These are phyloP conservation scores for Dicyrtomina minuta DNA, from an alignment of 2,888 invertebrate genomes.

Conservation along the genomic window DNA sequence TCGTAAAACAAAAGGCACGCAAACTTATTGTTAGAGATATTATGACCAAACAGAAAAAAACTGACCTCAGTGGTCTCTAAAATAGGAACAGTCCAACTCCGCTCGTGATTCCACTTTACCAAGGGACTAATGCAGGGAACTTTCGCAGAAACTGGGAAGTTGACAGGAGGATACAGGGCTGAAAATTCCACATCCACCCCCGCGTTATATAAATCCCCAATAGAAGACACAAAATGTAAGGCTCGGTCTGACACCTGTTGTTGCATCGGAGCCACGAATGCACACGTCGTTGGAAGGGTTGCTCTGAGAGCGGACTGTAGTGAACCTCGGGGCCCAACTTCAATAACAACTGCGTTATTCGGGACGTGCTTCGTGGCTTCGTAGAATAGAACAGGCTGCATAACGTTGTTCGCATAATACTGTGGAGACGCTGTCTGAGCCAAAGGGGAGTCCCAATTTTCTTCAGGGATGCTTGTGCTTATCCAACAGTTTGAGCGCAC, in stretches of 20 bases:
- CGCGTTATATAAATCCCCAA: constrained; percentile 66
- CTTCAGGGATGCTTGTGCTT: constrained; percentile 76
- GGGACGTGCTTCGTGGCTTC: constrained; percentile 62
- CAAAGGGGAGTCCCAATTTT: constrained; percentile 68
- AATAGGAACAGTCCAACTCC: constrained; percentile 56
- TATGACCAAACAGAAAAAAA: too few species aligned
- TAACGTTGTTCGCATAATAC: constrained; percentile 82
- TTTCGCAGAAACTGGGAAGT: constrained; percentile 80
- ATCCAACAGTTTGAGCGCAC: constrained; percentile 74
- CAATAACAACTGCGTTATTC: constrained; percentile 61
- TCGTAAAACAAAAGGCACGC: too few species aligned
- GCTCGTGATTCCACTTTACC: constrained; percentile 81
- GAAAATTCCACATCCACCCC: constrained; percentile 75
- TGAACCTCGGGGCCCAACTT: constrained; percentile 63
- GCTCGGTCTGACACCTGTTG: constrained; percentile 25
- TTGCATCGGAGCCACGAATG: constrained; percentile 25
- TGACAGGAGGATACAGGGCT: constrained; percentile 72
- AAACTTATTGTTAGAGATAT: too few species aligned
- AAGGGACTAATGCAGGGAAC: constrained; percentile 82
- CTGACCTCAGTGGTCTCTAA: too few species aligned
- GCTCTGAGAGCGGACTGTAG: constrained; percentile 62
- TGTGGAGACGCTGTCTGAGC: constrained; percentile 75
- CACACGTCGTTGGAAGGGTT: constrained; percentile 56
- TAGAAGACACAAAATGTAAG: constrained; percentile 26
- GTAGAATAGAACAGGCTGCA: constrained; percentile 71